phyloP scores from a whole-genome alignment of 2,888 invertebrate genomes.

The Hylaea fasciaria region DNA sequence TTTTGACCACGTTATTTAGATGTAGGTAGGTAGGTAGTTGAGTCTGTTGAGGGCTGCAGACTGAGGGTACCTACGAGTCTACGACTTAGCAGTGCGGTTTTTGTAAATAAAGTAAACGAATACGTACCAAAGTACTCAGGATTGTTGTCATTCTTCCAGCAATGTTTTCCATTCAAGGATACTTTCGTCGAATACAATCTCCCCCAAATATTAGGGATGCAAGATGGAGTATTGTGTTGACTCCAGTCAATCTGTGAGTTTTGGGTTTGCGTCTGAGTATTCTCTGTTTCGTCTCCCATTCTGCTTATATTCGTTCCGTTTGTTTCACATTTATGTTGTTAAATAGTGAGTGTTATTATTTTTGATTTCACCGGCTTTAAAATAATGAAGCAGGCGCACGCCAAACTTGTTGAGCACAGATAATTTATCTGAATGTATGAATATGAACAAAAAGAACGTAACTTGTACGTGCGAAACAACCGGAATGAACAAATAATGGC shows the following conservation, averaged over 20 bases:
- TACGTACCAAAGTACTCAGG: slow-evolving; percentile 74
- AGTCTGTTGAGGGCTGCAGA: not conserved
- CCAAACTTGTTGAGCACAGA: too few relatives aligned
- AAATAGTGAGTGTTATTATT: not conserved
- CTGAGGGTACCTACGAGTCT: slow-evolving; percentile 33
- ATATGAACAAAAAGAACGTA: too few relatives aligned
- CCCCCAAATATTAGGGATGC: slow-evolving; percentile 80
- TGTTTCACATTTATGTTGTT: slow-evolving; percentile 10
- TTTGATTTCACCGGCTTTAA: slow-evolving; percentile 6
- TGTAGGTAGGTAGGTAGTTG: too few relatives aligned
- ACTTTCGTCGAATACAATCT: slow-evolving; percentile 76
- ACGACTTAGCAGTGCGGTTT: not conserved
- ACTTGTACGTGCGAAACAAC: too few relatives aligned
- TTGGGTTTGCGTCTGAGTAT: slow-evolving; percentile 80
- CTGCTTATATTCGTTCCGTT: slow-evolving; percentile 18
- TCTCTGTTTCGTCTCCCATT: slow-evolving; percentile 70
- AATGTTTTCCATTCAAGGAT: slow-evolving; percentile 60
- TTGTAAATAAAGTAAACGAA: not conserved
- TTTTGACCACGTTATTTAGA: too few relatives aligned
- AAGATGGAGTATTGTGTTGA: slow-evolving; percentile 69
- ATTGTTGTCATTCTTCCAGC: slow-evolving; percentile 62
- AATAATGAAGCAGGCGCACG: too few relatives aligned
- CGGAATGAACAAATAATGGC: too few relatives aligned
- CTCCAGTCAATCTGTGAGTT: slow-evolving; percentile 79
- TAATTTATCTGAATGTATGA: too few relatives aligned